Evolutionary conservation across 2,888 invertebrate species (phyloP), one percentile per base, ranked within the genome.

Genomic region (Ormyrus rosae): DNA sequence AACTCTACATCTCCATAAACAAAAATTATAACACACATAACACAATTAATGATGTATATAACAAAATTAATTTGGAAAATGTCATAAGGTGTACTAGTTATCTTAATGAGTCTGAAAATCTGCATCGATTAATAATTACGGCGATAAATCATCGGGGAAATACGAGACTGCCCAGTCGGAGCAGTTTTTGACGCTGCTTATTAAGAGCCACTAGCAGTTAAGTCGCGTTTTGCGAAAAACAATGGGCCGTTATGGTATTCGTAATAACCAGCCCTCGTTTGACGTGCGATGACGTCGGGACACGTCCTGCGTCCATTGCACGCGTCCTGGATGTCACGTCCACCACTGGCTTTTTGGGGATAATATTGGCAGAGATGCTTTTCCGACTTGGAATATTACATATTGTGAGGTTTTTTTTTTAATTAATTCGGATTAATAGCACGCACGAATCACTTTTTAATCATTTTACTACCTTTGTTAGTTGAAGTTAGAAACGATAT

Each of bases 161-260:
- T 50, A 8, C 53, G 3, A 53, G 5, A 13, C n/a, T 7, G 9
- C 34, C 0, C 61, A 11, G 45, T 45, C 10, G 45, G 71, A 10
- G 48, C 5, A 7, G 9, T 9, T 34, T 34, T 45, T 34, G 51
- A 10, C 46, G 19, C 13, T 46, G 45, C 51, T 78, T 51, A 77
- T 85, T 83, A 82, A 48, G 13, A 19, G 6, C 45, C 55, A 82
- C 77, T 83, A 72, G 63, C 71, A 84, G 78, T 83, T 83, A 53
- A 45, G n/a, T 9, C 68, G 65, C 83, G 83, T 82, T 81, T 73
- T 46, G 46, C 13, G 9, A 82, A 68, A 83, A 73, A 82, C 75
- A 84, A 84, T 84, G 69, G 61, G 74, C 70, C 74, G 79, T 83
- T 83, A 81, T 55, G 11, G n/a, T 64, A 63, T 73, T 73, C 63